Conservation (phyloP, 2,797 vertebrate species). For the Acanthis flammea region DNA sequence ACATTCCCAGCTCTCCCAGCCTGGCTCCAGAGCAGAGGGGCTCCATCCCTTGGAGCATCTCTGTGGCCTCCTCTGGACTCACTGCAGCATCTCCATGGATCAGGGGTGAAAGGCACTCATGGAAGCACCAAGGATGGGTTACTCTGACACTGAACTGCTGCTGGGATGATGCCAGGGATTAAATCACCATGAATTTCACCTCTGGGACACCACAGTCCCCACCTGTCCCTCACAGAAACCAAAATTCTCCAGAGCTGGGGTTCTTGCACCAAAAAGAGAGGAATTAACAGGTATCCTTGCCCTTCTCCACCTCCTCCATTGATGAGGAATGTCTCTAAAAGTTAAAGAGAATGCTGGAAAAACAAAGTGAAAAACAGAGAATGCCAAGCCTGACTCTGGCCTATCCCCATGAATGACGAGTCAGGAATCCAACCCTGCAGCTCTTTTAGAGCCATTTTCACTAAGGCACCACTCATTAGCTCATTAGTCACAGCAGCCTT, state of each 20-base stretch:
- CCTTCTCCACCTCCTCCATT: neutral
- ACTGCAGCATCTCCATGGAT: neutral
- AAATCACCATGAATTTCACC: neutral
- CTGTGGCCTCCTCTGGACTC: accelerated
- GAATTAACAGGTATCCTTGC: neutral
- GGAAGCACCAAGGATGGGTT: neutral
- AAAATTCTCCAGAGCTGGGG: neutral
- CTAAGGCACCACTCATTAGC: slow-evolving; percentile 29
- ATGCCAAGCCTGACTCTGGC: neutral
- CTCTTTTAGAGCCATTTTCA: neutral
- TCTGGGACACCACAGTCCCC: neutral
- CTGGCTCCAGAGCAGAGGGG: neutral
- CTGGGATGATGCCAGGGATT: neutral
- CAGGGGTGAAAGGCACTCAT: neutral
- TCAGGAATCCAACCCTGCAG: slow-evolving; percentile 38
- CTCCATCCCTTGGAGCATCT: neutral
- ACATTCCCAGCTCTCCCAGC: neutral
- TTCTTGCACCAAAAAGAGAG: neutral
- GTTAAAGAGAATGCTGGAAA: neutral
- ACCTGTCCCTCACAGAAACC: neutral
- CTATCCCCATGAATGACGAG: neutral
- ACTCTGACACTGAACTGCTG: neutral
- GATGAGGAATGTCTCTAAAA: neutral
- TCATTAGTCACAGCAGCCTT: slow-evolving; percentile 52
- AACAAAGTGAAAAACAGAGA: neutral